A percentile compares a stretch with the other conserved stretches of the same genome.
Conservation (phyloP, 2,113 vertebrate genomes). For the Sylvia atricapilla region DNA sequence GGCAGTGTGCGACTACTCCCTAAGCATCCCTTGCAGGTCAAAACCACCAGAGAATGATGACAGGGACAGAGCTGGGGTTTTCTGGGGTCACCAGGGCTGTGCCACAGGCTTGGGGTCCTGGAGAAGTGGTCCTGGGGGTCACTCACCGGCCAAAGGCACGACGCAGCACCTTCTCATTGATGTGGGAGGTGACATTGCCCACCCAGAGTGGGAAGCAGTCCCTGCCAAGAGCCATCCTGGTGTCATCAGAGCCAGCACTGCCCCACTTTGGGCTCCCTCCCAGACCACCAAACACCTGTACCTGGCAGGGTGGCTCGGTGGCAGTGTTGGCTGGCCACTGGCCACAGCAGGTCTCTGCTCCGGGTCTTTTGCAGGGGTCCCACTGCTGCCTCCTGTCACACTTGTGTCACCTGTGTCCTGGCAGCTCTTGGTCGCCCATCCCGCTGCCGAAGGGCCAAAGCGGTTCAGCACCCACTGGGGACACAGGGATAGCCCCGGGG, state of each 20-base stretch:
- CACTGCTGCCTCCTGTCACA: fast-evolving
- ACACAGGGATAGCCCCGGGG: not conserved
- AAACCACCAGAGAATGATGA: not conserved
- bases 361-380: fast-evolving
- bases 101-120: too few species aligned
- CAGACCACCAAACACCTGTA: not conserved
- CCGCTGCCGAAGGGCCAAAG: fast-evolving
- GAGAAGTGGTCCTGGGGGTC: fast-evolving
- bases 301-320: not conserved
- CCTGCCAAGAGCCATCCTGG: not conserved
- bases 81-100: not conserved
- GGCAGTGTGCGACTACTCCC: fast-evolving
- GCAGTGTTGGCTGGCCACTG: not conserved
- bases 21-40: not conserved
- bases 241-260: not conserved
- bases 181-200: not conserved
- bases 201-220: constrained; percentile 54
- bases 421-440: fast-evolving
- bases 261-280: too few species aligned
- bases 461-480: not conserved
- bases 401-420: not conserved
- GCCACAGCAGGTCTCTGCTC: not conserved
- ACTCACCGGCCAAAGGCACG: constrained; percentile 13
- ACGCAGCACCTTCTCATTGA: not conserved
- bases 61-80: not conserved